Evolutionary conservation across 92 coral and sea anemone species (phyloP), one percentile per base, ranked within the genome.

Genomic region (Scolanthus callimorphus): DNA sequence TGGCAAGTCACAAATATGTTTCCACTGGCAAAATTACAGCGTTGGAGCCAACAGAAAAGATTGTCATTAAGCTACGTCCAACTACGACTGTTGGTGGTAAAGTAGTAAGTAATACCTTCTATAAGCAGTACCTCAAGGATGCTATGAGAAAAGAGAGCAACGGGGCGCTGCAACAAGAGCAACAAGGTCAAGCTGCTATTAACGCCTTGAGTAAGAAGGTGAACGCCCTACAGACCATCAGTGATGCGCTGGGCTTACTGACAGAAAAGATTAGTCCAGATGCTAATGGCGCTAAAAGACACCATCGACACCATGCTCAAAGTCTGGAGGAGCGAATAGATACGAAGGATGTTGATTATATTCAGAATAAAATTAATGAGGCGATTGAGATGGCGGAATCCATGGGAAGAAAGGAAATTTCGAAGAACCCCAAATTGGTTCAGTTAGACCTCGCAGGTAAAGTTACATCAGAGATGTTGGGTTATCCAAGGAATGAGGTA

Each of bases 161-260:
- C 17, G n/a, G 28, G 11, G 45, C 43, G 4, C 12, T 23, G 12
- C 55, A 44, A 23, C 13, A 29, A 4, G 38, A 68, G 8, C 31
- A 25, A 22, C 55, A 41, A 3, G 52, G 52, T 9, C 52, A 46
- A 21, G 52, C 12, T 9, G 55, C 43, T 4, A 38, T 70, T 17
- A 58, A 25, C 12, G 39, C 41, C 6, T 62, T 80, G 37, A 58
- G 62, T 41, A 59, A 78, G 64, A 88, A 88, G 49, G 83, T 85
- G 28, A 39, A 81, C n/a, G 77, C 89, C 6, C 59, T 88, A 45
- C 86, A 88, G 59, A 77, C 85, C 20, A 63, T 88, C 19, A 88
- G 90, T 23, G 85, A 78, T 54, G 96, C 96, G 31, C 63, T 88
- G 54, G 69, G 65, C 23, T 50, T 84, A 11, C 72, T 88, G 12